These are phyloP conservation scores for Clepsis dumicolana DNA, from an alignment of 2,888 invertebrate genomes.

Conservation along the genomic window DNA sequence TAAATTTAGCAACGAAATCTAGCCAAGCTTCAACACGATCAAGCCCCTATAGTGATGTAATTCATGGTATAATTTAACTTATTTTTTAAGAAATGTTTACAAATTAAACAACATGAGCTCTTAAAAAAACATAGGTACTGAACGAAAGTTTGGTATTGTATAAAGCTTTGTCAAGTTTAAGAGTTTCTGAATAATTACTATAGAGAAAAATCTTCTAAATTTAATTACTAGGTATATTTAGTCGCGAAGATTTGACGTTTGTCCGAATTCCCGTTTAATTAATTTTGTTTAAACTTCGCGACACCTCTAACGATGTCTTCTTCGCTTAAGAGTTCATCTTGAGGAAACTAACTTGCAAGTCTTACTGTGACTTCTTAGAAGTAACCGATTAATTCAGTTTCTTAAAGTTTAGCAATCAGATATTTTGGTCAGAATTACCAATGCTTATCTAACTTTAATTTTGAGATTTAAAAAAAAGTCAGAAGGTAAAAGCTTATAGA, in stretches of 20 bases:
- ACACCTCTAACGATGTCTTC: slow-evolving; percentile 70
- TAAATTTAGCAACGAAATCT: neutral
- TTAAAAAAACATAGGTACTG: neutral
- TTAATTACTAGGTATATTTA: slow-evolving; percentile 27
- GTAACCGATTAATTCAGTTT: slow-evolving; percentile 47
- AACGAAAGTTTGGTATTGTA: neutral
- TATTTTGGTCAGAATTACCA: neutral
- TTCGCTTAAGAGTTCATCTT: slow-evolving; percentile 60
- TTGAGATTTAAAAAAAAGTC: too few species aligned
- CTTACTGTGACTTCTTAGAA: slow-evolving; percentile 52
- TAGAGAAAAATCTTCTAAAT: slow-evolving; percentile 12
- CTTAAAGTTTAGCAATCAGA: slow-evolving; percentile 39
- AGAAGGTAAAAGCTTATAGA: too few species aligned
- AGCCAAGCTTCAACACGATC: neutral
- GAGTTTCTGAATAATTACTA: slow-evolving; percentile 18
- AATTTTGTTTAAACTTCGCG: slow-evolving; percentile 63
- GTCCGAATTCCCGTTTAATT: slow-evolving; percentile 53
- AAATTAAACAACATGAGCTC: neutral
- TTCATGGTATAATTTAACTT: neutral
- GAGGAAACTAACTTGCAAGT: slow-evolving; percentile 59
- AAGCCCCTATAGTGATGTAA: neutral
- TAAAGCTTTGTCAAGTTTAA: slow-evolving; percentile 15
- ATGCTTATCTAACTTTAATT: neutral
- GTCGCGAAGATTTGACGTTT: slow-evolving; percentile 44
- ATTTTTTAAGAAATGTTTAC: neutral